phyloP scores from a whole-genome alignment of 2,113 vertebrate genomes.

The Nothobranchius furzeri region DNA sequence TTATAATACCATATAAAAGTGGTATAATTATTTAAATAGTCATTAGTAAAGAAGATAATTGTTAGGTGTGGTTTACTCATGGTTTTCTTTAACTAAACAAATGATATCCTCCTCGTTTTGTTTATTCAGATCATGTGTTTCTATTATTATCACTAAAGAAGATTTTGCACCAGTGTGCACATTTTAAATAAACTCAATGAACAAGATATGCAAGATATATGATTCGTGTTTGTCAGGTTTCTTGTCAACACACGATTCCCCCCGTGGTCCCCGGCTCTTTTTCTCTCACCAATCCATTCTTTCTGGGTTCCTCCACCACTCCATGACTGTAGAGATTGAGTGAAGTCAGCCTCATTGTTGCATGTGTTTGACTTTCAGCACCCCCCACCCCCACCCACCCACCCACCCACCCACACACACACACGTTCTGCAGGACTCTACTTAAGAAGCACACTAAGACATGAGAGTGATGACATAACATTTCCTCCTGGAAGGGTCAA shows the following conservation, averaged over 20 bases:
- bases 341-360: conserved; percentile 37
- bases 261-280: conserved; percentile 8
- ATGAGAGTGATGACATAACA: conserved; percentile 53
- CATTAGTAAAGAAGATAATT: too few relatives aligned
- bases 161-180: not conserved
- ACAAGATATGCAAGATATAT: not conserved
- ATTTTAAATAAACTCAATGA: not conserved
- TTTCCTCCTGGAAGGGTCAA: conserved; percentile 47
- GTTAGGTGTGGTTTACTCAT: too few relatives aligned
- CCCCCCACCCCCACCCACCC: conserved; percentile 11
- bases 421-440: conserved; percentile 20
- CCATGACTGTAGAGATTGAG: conserved; percentile 39
- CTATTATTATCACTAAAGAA: not conserved
- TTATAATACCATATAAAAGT: too few relatives aligned
- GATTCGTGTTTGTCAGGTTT: not conserved
- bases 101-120: too few relatives aligned
- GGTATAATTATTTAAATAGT: too few relatives aligned
- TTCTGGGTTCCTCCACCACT: conserved; percentile 52
- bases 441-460: conserved; percentile 5
- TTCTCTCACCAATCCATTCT: conserved; percentile 65
- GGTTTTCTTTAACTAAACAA: too few relatives aligned
- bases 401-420: too few relatives aligned
- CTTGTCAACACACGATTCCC: not conserved
- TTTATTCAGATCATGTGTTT: too few relatives aligned
- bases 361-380: conserved; percentile 44